These are phyloP conservation scores for Andrena chrysosceles DNA, from an alignment of 2,888 invertebrate species.

Conservation along the genomic window DNA sequence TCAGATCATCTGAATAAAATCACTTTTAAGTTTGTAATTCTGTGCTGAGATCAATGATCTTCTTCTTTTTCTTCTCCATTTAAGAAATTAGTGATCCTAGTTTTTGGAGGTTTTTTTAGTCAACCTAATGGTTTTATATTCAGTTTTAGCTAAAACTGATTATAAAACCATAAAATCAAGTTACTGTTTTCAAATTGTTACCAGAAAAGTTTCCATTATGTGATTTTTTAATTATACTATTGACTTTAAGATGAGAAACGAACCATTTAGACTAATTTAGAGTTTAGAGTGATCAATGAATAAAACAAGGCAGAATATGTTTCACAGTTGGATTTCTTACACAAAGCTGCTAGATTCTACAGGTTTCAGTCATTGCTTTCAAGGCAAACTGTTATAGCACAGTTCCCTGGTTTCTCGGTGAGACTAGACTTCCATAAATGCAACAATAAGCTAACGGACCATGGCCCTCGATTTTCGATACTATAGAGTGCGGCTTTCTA, in stretches of 20 bases:
- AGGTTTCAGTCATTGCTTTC: neutral
- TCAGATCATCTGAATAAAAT: too few relatives aligned
- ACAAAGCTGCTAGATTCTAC: neutral
- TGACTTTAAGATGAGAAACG: neutral
- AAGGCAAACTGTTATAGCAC: neutral
- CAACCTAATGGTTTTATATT: too few relatives aligned
- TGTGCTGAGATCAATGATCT: too few relatives aligned
- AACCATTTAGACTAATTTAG: neutral
- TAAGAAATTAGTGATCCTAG: too few relatives aligned
- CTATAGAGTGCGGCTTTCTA: neutral
- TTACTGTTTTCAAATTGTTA: too few relatives aligned
- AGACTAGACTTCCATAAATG: conserved; percentile 35
- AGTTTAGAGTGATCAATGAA: neutral
- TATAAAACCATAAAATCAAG: too few relatives aligned
- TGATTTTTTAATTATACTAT: too few relatives aligned
- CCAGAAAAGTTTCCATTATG: too few relatives aligned
- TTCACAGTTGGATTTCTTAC: conserved; percentile 4
- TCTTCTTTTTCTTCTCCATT: too few relatives aligned
- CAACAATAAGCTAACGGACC: conserved; percentile 15
- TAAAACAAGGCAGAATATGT: conserved; percentile 2
- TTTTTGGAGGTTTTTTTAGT: too few relatives aligned
- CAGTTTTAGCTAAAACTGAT: too few relatives aligned
- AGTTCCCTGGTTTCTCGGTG: neutral
- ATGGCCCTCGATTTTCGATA: neutral
- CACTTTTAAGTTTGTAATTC: too few relatives aligned